A percentile compares a stretch with the other conserved stretches of the same genome.
Evolutionary conservation across 1,140 invertebrate genomes (phyloP).

Genomic region (Trichonephila clavipes): DNA sequence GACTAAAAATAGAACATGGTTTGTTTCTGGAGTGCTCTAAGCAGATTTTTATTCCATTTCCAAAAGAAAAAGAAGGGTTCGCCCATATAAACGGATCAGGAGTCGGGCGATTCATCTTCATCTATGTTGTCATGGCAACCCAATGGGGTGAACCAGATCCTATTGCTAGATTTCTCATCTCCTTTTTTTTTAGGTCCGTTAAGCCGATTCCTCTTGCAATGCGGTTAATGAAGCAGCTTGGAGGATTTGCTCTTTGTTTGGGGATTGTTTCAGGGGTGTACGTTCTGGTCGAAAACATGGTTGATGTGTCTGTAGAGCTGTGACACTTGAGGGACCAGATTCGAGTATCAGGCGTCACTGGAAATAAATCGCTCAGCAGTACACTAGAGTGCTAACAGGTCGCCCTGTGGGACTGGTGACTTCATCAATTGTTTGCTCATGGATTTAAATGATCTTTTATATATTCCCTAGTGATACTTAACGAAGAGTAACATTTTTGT

Average conservation of each 20-base stretch:
- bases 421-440: no score
- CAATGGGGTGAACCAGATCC: neutral
- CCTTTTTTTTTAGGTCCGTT: neutral
- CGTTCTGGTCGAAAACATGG: neutral
- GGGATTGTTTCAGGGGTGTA: neutral
- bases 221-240: neutral
- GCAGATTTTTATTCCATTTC: neutral
- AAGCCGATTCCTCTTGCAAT: constrained; percentile 1
- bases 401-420: no score
- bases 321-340: no score
- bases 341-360: neutral
- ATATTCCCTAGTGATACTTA: no score
- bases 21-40: neutral
- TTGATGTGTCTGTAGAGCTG: no score
- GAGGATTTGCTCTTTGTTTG: neutral
- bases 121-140: constrained; percentile 8
- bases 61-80: neutral
- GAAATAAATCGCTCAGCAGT: neutral
- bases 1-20: neutral
- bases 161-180: neutral
- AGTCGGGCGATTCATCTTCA: constrained; percentile 3
- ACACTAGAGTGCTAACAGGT: no score
- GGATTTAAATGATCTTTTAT: no score
- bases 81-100: neutral
- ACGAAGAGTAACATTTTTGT: no score